Evolutionary conservation across 1,140 invertebrate genomes (phyloP).

Genomic region (Nebria ingens): DNA sequence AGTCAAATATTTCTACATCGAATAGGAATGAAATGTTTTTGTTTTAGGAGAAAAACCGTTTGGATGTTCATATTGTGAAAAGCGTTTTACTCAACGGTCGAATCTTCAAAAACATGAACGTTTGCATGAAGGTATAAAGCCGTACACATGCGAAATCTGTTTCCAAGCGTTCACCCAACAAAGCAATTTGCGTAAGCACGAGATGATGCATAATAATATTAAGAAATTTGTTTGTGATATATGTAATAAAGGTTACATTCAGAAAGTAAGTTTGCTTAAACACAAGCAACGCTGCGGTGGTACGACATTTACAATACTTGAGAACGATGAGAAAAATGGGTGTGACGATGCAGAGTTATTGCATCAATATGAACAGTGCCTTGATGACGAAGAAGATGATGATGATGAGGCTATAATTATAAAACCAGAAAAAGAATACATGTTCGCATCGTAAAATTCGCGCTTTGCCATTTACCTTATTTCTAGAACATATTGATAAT

Average conservation of each 20-base stretch:
- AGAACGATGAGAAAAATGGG: not conserved
- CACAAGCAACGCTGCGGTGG: constrained; percentile 10
- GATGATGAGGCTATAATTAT: not conserved
- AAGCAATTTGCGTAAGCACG: constrained; percentile 15
- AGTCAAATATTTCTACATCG: too few relatives aligned
- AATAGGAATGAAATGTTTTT: too few relatives aligned
- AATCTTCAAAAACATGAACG: constrained; percentile 25
- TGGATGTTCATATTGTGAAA: constrained; percentile 31
- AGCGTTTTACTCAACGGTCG: constrained; percentile 30
- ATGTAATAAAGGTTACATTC: constrained; percentile 14
- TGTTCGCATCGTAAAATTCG: too few relatives aligned
- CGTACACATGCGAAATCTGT: constrained; percentile 27
- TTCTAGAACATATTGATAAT: too few relatives aligned
- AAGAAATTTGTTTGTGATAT: constrained; percentile 14
- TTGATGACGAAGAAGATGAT: constrained; percentile 4
- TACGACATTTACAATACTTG: not conserved
- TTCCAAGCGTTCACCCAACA: constrained; percentile 16
- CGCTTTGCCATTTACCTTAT: too few relatives aligned
- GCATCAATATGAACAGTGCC: not conserved
- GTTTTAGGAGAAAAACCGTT: constrained; percentile 26
- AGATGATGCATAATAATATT: constrained; percentile 12
- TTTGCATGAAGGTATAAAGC: constrained; percentile 31
- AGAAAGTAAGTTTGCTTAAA: constrained; percentile 14
- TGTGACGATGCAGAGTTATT: not conserved
- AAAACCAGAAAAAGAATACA: too few relatives aligned